Evolutionary conservation across 2,888 invertebrate genomes (phyloP).

Genomic region (Pristionchus exspectatus): DNA sequence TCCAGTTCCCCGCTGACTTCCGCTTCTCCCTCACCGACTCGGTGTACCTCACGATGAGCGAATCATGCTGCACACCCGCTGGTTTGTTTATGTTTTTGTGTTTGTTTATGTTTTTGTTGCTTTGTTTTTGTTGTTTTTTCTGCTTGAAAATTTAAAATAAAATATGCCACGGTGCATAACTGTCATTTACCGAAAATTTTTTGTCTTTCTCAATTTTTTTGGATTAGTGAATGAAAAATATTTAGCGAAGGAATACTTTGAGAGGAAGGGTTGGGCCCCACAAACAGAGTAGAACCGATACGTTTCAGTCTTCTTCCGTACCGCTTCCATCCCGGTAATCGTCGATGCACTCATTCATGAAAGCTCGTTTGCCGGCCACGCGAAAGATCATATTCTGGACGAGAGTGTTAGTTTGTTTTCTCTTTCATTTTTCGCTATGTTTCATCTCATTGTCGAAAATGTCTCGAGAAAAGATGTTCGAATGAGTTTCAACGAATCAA

Average conservation of each 20-base stretch:
- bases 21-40: slow-evolving; percentile 27
- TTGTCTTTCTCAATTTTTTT: too few relatives aligned
- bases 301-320: slow-evolving; percentile 44
- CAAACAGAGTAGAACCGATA: neutral
- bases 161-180: too few relatives aligned
- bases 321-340: slow-evolving; percentile 36
- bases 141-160: too few relatives aligned
- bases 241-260: too few relatives aligned
- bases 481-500: too few relatives aligned
- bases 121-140: neutral
- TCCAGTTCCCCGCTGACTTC: slow-evolving; percentile 39
- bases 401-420: slow-evolving; percentile 38
- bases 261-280: too few relatives aligned
- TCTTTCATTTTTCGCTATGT: neutral
- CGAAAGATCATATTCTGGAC: slow-evolving; percentile 53
- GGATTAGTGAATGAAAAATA: too few relatives aligned
- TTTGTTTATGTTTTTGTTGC: neutral
- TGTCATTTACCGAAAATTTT: too few relatives aligned
- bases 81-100: slow-evolving; percentile 11
- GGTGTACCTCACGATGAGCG: slow-evolving; percentile 44
- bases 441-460: neutral
- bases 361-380: slow-evolving; percentile 36
- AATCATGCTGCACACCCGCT: slow-evolving; percentile 54
- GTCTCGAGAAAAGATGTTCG: neutral
- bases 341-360: neutral